Evolutionary conservation across 2,888 invertebrate genomes (phyloP).

Genomic region (Polylopha cassiicola): DNA sequence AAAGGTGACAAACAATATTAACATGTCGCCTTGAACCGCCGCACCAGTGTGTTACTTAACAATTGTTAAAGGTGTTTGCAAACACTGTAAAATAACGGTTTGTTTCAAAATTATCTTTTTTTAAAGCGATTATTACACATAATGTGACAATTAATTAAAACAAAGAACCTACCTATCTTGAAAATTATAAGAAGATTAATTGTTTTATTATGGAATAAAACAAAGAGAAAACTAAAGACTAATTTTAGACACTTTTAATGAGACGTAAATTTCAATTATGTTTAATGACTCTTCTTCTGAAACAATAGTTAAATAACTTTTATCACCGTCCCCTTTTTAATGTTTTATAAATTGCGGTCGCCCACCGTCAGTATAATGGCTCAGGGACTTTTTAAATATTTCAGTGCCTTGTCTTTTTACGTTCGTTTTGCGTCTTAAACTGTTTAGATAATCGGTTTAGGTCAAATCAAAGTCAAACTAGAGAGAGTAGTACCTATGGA

Average conservation of each 20-base stretch:
- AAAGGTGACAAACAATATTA: constrained; percentile 36
- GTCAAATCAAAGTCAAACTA: no score
- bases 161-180: no score
- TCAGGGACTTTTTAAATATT: constrained; percentile 31
- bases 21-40: constrained; percentile 6
- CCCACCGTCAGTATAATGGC: constrained; percentile 10
- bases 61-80: no score
- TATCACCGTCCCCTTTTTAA: constrained; percentile 35
- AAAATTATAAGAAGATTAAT: constrained; percentile 1
- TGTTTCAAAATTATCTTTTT: no score
- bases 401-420: constrained; percentile 13
- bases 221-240: not conserved
- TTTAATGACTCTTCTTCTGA: constrained; percentile 25
- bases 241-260: not conserved
- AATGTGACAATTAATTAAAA: no score
- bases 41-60: no score
- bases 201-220: constrained; percentile 22
- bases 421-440: constrained; percentile 8
- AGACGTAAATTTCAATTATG: constrained; percentile 16
- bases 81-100: no score
- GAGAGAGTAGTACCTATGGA: no score
- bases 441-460: not conserved
- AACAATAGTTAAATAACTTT: constrained; percentile 30
- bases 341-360: constrained; percentile 27
- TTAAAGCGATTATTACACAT: no score